phyloP scores from a whole-genome alignment of 2,113 vertebrate species.

The Catagonus wagneri region DNA sequence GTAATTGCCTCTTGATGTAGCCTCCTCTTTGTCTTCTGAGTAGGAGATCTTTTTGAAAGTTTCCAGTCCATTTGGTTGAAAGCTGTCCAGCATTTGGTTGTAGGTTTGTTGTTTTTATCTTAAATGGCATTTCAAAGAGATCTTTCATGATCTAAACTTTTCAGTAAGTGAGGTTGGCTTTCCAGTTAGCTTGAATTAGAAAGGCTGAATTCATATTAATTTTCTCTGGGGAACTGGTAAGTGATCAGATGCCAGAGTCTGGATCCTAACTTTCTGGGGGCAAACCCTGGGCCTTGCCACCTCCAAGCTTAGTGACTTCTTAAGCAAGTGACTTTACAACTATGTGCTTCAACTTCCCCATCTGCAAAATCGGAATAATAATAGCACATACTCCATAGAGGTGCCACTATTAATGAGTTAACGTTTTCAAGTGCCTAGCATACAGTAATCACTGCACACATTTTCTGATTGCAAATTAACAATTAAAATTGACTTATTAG shows the following conservation, averaged over 20 bases:
- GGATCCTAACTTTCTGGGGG: neutral
- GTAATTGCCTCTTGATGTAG: no score
- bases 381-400: neutral
- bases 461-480: neutral
- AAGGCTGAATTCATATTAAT: neutral
- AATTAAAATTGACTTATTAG: neutral
- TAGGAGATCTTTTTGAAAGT: no score
- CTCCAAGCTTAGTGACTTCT: neutral
- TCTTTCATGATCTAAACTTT: neutral
- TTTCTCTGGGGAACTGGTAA: neutral
- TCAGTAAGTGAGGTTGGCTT: neutral
- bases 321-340: neutral
- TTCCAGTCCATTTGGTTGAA: no score
- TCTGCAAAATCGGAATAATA: neutral
- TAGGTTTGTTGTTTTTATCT: no score
- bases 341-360: neutral
- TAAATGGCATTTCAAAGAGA: constrained; percentile 36
- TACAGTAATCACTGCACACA: neutral
- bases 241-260: neutral
- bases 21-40: no score
- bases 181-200: neutral
- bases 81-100: no score
- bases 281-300: neutral
- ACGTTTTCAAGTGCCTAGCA: neutral
- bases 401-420: neutral